phyloP scores from a whole-genome alignment of 2,888 invertebrate genomes.

The Blastobasis adustella region DNA sequence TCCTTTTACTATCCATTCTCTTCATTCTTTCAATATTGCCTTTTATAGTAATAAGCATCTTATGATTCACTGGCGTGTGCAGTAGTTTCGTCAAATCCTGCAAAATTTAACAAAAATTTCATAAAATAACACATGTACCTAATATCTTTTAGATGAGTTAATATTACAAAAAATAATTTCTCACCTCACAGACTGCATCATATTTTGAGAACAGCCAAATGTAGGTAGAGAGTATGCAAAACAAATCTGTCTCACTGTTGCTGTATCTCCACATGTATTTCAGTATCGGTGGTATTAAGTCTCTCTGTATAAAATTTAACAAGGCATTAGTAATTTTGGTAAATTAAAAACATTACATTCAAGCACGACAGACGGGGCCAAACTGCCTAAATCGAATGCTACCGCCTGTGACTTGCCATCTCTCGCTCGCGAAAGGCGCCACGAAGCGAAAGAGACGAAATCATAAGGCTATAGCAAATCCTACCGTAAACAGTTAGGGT shows the following conservation, averaged over 20 bases:
- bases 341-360: too few relatives aligned
- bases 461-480: too few relatives aligned
- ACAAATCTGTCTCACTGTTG: constrained; percentile 78
- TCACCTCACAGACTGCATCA: constrained; percentile 54
- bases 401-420: too few relatives aligned
- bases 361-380: too few relatives aligned
- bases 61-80: constrained; percentile 49
- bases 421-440: too few relatives aligned
- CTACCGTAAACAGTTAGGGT: too few relatives aligned
- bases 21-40: constrained; percentile 46
- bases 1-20: constrained; percentile 44
- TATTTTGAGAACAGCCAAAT: constrained; percentile 79
- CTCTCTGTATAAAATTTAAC: constrained; percentile 48
- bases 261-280: constrained; percentile 80
- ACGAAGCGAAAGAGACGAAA: too few relatives aligned
- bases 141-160: constrained; percentile 1
- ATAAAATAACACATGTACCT: not conserved
- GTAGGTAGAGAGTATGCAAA: constrained; percentile 78
- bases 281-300: constrained; percentile 75
- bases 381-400: too few relatives aligned
- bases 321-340: too few relatives aligned
- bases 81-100: constrained; percentile 55
- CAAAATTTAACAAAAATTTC: constrained; percentile 12
- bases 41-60: constrained; percentile 50
- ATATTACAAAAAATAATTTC: constrained; percentile 7